These are phyloP conservation scores for Peromyscus maniculatus DNA, from an alignment of 2,113 vertebrate species.

Conservation along the genomic window DNA sequence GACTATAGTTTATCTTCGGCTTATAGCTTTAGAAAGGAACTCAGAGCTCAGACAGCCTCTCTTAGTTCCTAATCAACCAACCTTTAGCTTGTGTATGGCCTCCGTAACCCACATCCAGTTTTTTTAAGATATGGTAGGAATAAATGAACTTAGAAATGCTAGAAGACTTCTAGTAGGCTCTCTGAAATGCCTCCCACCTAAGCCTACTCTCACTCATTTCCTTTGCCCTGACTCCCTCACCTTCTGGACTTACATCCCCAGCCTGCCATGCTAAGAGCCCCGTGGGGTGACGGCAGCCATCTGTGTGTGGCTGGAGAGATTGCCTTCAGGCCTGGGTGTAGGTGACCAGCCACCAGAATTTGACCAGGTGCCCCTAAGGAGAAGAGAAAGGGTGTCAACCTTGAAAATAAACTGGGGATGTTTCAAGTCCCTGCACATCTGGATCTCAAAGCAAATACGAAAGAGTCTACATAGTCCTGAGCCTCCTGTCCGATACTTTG, in stretches of 20 bases:
- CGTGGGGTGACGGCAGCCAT: background rate
- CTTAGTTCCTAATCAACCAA: background rate
- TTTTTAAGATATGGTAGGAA: background rate
- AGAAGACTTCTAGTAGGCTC: background rate
- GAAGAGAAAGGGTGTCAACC: background rate
- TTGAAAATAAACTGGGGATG: background rate
- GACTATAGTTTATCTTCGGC: background rate
- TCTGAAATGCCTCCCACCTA: background rate
- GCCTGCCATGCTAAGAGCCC: background rate
- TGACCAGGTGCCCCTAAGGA: background rate
- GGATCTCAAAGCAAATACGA: background rate
- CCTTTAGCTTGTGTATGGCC: background rate
- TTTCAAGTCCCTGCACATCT: background rate
- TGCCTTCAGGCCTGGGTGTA: background rate
- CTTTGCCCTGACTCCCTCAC: background rate
- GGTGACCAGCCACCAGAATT: background rate
- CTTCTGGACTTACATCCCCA: no score
- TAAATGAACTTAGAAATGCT: background rate
- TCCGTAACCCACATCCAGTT: background rate
- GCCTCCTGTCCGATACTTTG: background rate
- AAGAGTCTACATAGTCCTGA: no score
- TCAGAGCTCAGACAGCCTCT: background rate
- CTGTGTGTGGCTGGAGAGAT: background rate
- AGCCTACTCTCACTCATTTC: background rate
- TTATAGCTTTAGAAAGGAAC: background rate